Evolutionary conservation across 2,888 invertebrate species (phyloP), one percentile per base, ranked within the genome.

Genomic region (Volucella inflata): DNA sequence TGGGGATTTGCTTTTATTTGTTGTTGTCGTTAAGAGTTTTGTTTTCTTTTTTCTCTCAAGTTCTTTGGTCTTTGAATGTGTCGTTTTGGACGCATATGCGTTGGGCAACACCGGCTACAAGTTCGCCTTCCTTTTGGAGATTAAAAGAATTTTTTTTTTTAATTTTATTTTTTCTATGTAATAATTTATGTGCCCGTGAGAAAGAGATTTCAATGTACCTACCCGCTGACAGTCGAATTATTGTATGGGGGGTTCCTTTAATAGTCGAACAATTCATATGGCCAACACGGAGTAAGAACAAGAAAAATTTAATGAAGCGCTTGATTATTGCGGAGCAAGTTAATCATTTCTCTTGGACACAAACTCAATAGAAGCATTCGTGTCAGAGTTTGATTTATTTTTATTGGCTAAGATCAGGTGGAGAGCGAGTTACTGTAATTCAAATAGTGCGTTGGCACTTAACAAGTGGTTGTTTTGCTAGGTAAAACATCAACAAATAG

Each of bases 71-170:
- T 42, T 67, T 84, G 67, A 76, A 71, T 76, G 76, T 84, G 74
- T 84, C 75, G 79, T 80, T 72, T 81, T 71, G 76, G 60, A 85
- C 81, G 85, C 81, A 71, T 71, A 72, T 68, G 76, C 85, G 76
- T 76, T 44, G 67, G 48, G 50, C 70, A 80, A 84, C 65, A 71
- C 71, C 75, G 72, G 42, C 70, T 64, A 59, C 64, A 64, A 48
- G 78, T 72, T 51, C 50, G 59, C 79, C 75, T 84, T 80, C 65
- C 53, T 81, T 67, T 77, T 60, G n/a, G 46, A 68, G 81, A 76
- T 77, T 81, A 76, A 62, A 84, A 51, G 46, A 62, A 57, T 11
- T 42, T 70, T 57, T 53, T 67, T 42, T 36, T 57, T 42, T 59
- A 17, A 51, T 70, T 10, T 36, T 50, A 16, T 42, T 51, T 76